phyloP scores from a whole-genome alignment of 1,140 invertebrate genomes.

The Pararge aegeria region DNA sequence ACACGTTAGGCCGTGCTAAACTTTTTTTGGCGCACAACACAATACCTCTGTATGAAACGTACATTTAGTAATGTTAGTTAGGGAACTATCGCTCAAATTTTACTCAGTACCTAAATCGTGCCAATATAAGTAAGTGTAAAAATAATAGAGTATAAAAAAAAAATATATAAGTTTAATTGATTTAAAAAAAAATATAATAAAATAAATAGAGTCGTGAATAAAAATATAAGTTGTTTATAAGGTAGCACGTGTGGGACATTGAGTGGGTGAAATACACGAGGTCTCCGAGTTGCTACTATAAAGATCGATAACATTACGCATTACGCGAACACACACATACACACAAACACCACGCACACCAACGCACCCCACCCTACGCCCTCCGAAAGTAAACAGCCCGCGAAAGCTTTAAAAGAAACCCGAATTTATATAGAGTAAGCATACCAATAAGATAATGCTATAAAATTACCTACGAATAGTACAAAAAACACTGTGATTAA shows the following conservation, averaged over 20 bases:
- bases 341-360: conserved; percentile 59
- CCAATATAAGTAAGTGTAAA: conserved; percentile 41
- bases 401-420: conserved; percentile 72
- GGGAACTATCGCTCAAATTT: conserved; percentile 33
- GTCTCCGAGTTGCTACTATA: conserved; percentile 58
- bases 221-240: conserved; percentile 38
- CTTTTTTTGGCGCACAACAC: conserved; percentile 20
- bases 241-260: conserved; percentile 48
- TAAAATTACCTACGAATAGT: conserved; percentile 44
- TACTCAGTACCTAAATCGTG: conserved; percentile 45
- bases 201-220: conserved; percentile 17
- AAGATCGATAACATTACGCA: conserved; percentile 77
- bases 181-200: conserved; percentile 30
- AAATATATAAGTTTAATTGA: conserved; percentile 22
- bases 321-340: conserved; percentile 58
- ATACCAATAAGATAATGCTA: conserved; percentile 8
- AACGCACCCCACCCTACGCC: conserved; percentile 42
- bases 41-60: conserved; percentile 2
- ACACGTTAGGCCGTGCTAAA: conserved; percentile 25
- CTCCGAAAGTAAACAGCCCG: conserved; percentile 62
- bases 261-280: conserved; percentile 48
- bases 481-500: conserved; percentile 70
- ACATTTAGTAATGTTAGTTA: not conserved
- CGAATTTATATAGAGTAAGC: conserved; percentile 75
- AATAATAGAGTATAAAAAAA: conserved; percentile 23